phyloP scores from a whole-genome alignment of 1,140 invertebrate genomes.

The Phenacoccus solenopsis region DNA sequence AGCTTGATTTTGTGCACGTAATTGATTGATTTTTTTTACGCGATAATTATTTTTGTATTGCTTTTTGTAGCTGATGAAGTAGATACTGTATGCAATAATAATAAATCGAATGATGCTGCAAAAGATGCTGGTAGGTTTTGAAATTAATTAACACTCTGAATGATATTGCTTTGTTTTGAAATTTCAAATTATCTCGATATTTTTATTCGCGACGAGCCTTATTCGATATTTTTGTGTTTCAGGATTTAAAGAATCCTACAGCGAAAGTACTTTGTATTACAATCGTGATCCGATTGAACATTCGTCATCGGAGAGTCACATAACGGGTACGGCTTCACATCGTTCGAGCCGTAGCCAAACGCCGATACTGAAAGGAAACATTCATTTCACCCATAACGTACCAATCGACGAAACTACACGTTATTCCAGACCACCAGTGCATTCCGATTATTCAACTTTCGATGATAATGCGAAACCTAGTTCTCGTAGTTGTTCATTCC shows the following conservation, averaged over 20 bases:
- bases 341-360: slow-evolving; percentile 43
- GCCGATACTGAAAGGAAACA: slow-evolving; percentile 31
- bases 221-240: not conserved
- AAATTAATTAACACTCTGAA: too few relatives aligned
- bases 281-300: slow-evolving; percentile 63
- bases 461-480: not conserved
- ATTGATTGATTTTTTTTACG: not conserved
- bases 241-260: slow-evolving; percentile 7
- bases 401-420: slow-evolving; percentile 17
- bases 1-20: not conserved
- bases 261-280: slow-evolving; percentile 37
- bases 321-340: slow-evolving; percentile 30
- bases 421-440: not conserved
- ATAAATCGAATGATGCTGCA: not conserved
- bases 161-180: not conserved
- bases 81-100: not conserved
- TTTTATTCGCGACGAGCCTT: too few relatives aligned
- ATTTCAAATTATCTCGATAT: too few relatives aligned
- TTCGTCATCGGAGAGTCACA: slow-evolving; percentile 50
- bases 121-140: not conserved
- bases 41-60: slow-evolving; percentile 4
- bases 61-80: slow-evolving; percentile 6
- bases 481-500: slow-evolving; percentile 26
- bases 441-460: not conserved
- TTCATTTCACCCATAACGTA: slow-evolving; percentile 15